phyloP scores from a whole-genome alignment of 2,888 invertebrate genomes.

The Ophonus ardosiacus region DNA sequence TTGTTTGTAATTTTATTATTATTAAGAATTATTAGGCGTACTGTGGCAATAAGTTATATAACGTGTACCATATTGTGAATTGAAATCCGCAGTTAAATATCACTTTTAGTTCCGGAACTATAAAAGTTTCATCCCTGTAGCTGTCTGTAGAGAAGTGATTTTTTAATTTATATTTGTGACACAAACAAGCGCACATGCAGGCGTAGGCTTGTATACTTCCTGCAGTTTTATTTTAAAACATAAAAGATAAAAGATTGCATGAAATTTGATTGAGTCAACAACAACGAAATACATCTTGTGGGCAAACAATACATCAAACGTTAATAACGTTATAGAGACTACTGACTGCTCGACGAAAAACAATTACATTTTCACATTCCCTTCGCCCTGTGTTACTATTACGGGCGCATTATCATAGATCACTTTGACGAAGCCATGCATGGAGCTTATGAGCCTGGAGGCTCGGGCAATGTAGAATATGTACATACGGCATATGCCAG shows the following conservation, averaged over 20 bases:
- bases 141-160: too few relatives aligned
- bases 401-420: slow-evolving; percentile 38
- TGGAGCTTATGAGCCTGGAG: slow-evolving; percentile 35
- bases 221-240: slow-evolving; percentile 1
- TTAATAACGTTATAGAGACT: slow-evolving; percentile 25
- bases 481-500: neutral
- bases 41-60: neutral
- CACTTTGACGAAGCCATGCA: slow-evolving; percentile 35
- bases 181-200: neutral
- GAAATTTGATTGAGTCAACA: slow-evolving; percentile 23
- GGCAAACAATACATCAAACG: slow-evolving; percentile 37
- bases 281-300: slow-evolving; percentile 17
- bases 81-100: neutral
- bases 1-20: neutral
- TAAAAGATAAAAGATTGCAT: slow-evolving; percentile 11
- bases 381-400: slow-evolving; percentile 34
- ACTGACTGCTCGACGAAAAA: slow-evolving; percentile 22
- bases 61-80: neutral
- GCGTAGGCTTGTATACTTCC: neutral
- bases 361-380: slow-evolving; percentile 32
- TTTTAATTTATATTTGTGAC: neutral
- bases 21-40: neutral
- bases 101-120: neutral
- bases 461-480: neutral
- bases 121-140: neutral